phyloP scores from a whole-genome alignment of 2,113 vertebrate species.

The Apteryx owenii region DNA sequence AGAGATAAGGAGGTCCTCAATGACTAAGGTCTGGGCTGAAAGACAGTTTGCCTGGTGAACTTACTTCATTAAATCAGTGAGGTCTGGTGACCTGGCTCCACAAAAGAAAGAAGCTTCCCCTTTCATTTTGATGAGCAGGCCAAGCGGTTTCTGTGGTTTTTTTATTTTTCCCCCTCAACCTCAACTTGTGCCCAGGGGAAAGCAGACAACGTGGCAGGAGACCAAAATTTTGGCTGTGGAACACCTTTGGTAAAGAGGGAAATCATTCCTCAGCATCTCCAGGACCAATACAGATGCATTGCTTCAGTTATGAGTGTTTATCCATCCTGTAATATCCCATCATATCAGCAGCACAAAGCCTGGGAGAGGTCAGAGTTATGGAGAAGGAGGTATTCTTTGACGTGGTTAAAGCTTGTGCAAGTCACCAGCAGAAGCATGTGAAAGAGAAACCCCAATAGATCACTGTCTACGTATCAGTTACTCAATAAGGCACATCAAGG shows the following conservation, averaged over 20 bases:
- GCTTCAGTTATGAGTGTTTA: neutral
- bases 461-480: accelerated
- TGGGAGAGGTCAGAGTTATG: accelerated
- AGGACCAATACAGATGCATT: neutral
- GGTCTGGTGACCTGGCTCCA: neutral
- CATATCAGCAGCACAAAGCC: neutral
- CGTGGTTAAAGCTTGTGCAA: neutral
- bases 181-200: neutral
- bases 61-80: neutral
- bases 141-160: neutral
- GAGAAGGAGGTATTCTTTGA: neutral
- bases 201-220: neutral
- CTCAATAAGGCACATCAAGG: neutral
- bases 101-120: neutral
- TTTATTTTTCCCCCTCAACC: neutral
- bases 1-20: neutral
- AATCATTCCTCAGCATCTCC: neutral
- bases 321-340: neutral
- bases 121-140: neutral
- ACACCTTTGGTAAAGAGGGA: neutral
- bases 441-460: neutral
- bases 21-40: neutral
- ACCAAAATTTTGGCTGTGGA: neutral
- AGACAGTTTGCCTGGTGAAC: neutral
- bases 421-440: neutral